A percentile compares a stretch with the other conserved stretches of the same genome.
Evolutionary conservation across 2,888 invertebrate species (phyloP).

Genomic region (Hydraecia micacea): DNA sequence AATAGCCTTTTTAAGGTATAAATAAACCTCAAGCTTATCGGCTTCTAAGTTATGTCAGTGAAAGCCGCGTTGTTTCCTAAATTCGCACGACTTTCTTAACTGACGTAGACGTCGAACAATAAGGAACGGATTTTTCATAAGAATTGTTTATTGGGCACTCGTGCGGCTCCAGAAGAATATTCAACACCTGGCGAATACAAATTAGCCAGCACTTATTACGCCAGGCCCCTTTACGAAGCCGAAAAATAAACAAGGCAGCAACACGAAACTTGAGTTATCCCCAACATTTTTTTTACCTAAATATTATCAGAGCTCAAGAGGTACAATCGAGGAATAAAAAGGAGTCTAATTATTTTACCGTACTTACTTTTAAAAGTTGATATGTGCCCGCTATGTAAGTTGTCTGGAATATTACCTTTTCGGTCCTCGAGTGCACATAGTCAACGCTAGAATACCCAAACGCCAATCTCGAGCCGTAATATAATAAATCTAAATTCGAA

Average conservation of each 20-base stretch:
- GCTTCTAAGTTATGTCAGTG: slow-evolving; percentile 4
- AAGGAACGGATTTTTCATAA: slow-evolving; percentile 25
- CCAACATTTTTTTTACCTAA: background rate
- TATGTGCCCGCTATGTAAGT: background rate
- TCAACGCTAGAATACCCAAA: background rate
- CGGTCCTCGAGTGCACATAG: background rate
- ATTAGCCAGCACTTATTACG: slow-evolving; percentile 31
- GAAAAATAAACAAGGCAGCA: slow-evolving; percentile 10
- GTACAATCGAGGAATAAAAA: background rate
- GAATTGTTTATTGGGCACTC: slow-evolving; percentile 39
- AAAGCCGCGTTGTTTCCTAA: slow-evolving; percentile 12
- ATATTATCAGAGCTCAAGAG: background rate
- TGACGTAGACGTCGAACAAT: slow-evolving; percentile 10
- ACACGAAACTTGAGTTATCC: background rate
- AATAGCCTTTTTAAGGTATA: background rate
- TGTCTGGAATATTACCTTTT: background rate
- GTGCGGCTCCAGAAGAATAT: slow-evolving; percentile 16
- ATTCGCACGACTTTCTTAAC: slow-evolving; percentile 22
- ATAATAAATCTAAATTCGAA: background rate
- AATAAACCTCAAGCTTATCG: slow-evolving; percentile 7
- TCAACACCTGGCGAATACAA: slow-evolving; percentile 39
- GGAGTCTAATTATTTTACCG: background rate
- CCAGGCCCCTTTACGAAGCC: background rate
- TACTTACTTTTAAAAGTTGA: background rate
- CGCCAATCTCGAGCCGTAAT: background rate